Percentiles rank a stretch among this genome's conserved stretches.
Conservation (phyloP, 2,797 vertebrate genomes). For the Helarctos malayanus region DNA sequence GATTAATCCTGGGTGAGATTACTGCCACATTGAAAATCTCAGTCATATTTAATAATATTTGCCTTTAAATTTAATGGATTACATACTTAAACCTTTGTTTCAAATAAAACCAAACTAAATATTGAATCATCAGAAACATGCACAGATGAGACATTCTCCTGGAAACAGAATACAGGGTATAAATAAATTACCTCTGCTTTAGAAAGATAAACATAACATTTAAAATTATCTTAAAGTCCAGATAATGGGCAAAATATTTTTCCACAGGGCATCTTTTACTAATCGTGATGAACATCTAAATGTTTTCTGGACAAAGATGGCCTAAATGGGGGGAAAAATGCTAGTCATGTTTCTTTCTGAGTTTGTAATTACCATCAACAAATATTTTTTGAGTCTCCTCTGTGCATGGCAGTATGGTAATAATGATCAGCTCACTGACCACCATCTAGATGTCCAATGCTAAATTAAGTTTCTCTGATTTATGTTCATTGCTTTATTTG, state of each 20-base stretch:
- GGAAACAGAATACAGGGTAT: neutral
- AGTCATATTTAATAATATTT: slow-evolving; percentile 56
- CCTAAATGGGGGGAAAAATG: neutral
- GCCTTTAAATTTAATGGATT: slow-evolving; percentile 48
- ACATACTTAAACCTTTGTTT: slow-evolving; percentile 7
- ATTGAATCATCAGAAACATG: neutral
- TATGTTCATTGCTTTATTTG: slow-evolving; percentile 79
- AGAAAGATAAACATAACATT: slow-evolving; percentile 34
- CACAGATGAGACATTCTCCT: neutral
- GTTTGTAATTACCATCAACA: slow-evolving; percentile 72
- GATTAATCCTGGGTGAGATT: neutral
- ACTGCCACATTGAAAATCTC: neutral
- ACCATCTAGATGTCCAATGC: slow-evolving; percentile 75
- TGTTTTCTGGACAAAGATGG: slow-evolving; percentile 24
- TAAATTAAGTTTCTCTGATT: slow-evolving; percentile 85
- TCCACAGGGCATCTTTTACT: neutral
- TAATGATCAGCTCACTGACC: slow-evolving; percentile 70
- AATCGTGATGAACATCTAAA: neutral
- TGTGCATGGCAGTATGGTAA: slow-evolving; percentile 38
- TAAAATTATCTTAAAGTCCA: neutral
- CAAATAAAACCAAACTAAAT: slow-evolving; percentile 68
- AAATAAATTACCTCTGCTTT: slow-evolving; percentile 31
- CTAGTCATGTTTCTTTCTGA: slow-evolving; percentile 54
- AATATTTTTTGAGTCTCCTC: slow-evolving; percentile 70
- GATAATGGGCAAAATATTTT: slow-evolving; percentile 39